Percentiles rank a stretch among this genome's conserved stretches.
phyloP scores from a whole-genome alignment of 2,797 vertebrate species.

The Nyctalus aviator region DNA sequence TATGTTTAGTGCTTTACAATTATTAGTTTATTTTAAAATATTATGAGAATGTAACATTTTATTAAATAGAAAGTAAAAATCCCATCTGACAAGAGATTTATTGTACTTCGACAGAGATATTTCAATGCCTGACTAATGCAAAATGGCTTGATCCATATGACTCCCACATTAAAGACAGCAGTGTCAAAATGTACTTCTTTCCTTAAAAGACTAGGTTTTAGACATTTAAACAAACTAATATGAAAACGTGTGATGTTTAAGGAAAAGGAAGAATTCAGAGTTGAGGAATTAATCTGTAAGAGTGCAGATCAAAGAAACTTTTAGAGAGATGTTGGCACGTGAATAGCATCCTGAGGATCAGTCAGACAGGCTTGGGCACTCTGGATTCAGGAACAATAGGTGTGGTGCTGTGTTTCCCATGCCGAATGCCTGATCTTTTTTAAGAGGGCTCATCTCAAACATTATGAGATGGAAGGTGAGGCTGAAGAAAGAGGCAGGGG shows the following conservation, averaged over 20 bases:
- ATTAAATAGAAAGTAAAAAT: background rate
- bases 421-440: background rate
- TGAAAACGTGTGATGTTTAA: conserved; percentile 34
- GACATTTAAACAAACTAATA: conserved; percentile 49
- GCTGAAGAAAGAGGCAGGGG: background rate
- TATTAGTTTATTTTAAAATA: conserved; percentile 18
- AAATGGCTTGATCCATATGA: background rate
- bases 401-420: background rate
- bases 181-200: conserved; percentile 13
- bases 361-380: background rate
- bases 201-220: conserved; percentile 41
- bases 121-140: background rate
- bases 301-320: conserved; percentile 52
- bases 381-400: background rate
- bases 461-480: background rate
- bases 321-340: background rate
- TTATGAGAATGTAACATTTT: background rate
- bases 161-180: background rate
- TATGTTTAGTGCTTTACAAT: background rate
- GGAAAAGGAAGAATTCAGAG: background rate
- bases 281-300: conserved; percentile 53
- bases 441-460: background rate
- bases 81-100: background rate
- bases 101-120: background rate
- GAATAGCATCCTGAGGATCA: background rate